Conservation (phyloP, 2,113 vertebrate genomes). For the Hypocryptadius cinnamomeus region DNA sequence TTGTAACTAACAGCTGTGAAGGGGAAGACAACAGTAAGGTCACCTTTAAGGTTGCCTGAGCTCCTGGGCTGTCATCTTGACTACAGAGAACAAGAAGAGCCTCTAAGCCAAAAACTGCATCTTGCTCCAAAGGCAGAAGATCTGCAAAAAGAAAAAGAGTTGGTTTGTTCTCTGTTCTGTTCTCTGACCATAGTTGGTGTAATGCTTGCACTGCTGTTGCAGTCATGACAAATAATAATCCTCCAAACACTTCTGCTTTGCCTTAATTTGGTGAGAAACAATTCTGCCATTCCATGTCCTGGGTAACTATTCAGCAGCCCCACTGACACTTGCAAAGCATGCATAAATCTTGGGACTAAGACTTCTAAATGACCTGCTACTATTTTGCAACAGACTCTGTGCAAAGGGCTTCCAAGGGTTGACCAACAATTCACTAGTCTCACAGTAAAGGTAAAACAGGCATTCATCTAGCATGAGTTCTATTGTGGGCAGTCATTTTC, state of each 20-base stretch:
- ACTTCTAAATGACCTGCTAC: not conserved
- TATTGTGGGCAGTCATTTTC: not conserved
- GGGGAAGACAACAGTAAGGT: not conserved
- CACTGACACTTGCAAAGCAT: not conserved
- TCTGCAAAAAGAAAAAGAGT: slow-evolving; percentile 66
- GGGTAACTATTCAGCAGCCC: not conserved
- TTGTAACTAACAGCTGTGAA: not conserved
- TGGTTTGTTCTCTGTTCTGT: not conserved
- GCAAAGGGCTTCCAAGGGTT: not conserved
- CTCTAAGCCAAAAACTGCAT: slow-evolving; percentile 89
- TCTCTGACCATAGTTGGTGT: not conserved
- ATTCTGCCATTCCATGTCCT: not conserved
- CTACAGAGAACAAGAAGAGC: slow-evolving; percentile 93
- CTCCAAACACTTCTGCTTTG: not conserved
- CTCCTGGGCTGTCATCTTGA: slow-evolving; percentile 82
- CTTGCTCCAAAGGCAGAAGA: slow-evolving; percentile 87
- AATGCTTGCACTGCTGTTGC: not conserved
- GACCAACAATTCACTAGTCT: not conserved
- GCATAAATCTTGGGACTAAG: not conserved
- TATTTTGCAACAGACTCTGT: not conserved
- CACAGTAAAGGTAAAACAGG: not conserved
- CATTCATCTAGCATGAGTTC: not conserved
- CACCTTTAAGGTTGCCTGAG: slow-evolving; percentile 91
- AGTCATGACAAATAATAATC: not conserved
- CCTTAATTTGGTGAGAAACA: not conserved